phyloP scores from a whole-genome alignment of 2,888 invertebrate genomes.

The Chloroclysta siterata region DNA sequence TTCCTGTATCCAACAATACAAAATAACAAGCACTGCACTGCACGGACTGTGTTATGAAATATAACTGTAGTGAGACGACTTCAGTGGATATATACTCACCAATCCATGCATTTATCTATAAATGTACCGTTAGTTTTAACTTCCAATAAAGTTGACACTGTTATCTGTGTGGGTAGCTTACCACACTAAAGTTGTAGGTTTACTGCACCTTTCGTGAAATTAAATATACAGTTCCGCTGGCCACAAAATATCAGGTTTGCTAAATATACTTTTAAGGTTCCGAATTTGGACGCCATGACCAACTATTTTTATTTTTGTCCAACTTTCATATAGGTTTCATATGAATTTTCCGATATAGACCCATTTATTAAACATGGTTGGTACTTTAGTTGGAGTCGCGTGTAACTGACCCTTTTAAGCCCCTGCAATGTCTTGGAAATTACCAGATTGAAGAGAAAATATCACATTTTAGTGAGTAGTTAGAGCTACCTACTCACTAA shows the following conservation, averaged over 20 bases:
- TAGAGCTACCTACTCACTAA: too few relatives aligned
- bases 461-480: too few relatives aligned
- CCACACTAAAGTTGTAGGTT: slow-evolving; percentile 8
- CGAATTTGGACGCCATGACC: too few relatives aligned
- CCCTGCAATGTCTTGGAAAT: too few relatives aligned
- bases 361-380: too few relatives aligned
- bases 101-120: neutral
- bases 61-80: neutral
- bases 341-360: too few relatives aligned
- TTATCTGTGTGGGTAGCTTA: slow-evolving; percentile 17
- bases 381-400: too few relatives aligned
- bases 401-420: too few relatives aligned
- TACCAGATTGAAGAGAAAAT: too few relatives aligned
- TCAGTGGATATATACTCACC: neutral
- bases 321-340: too few relatives aligned
- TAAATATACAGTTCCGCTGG: neutral
- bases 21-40: neutral
- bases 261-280: neutral
- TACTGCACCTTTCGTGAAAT: neutral
- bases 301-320: too few relatives aligned
- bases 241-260: neutral
- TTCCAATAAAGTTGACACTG: slow-evolving; percentile 9
- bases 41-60: too few relatives aligned
- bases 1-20: neutral
- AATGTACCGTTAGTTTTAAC: slow-evolving; percentile 11